Conservation (phyloP, 2,113 vertebrate species). For the Pteruthius melanotis region DNA sequence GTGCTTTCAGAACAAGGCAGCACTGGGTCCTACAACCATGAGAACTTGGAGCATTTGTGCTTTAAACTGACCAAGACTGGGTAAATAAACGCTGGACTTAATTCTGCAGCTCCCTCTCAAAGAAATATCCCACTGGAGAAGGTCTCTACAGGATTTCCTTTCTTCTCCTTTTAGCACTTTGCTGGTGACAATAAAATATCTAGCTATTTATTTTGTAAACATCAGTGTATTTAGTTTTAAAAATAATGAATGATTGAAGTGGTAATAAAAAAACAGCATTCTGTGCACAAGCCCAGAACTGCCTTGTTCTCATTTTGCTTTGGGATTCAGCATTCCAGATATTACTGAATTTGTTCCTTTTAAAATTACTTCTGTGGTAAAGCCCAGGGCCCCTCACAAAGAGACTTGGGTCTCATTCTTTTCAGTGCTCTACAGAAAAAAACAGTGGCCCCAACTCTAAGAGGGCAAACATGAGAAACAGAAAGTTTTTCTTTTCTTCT, state of each 20-base stretch:
- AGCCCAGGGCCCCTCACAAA: background rate
- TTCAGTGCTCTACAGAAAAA: background rate
- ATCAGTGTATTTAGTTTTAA: background rate
- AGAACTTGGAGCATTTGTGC: background rate
- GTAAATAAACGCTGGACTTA: background rate
- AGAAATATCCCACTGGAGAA: background rate
- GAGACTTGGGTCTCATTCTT: background rate
- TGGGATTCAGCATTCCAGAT: conserved; percentile 24
- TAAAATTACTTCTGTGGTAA: background rate
- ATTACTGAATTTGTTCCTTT: background rate
- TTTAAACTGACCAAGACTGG: background rate
- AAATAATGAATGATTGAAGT: conserved; percentile 32
- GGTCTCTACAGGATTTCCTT: background rate
- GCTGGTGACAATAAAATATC: conserved; percentile 20
- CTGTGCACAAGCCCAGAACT: background rate
- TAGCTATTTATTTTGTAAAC: conserved; percentile 21
- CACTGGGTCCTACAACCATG: background rate
- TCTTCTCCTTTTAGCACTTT: conserved; percentile 31
- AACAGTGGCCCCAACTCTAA: background rate
- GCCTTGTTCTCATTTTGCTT: conserved; percentile 46
- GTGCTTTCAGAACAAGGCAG: background rate
- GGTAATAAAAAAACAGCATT: conserved; percentile 16
- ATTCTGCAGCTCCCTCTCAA: background rate
- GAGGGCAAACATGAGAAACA: conserved; percentile 35
- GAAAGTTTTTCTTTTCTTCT: conserved; percentile 33